Evolutionary conservation across 1,140 invertebrate species (phyloP).

Genomic region (Bombus waltoni): DNA sequence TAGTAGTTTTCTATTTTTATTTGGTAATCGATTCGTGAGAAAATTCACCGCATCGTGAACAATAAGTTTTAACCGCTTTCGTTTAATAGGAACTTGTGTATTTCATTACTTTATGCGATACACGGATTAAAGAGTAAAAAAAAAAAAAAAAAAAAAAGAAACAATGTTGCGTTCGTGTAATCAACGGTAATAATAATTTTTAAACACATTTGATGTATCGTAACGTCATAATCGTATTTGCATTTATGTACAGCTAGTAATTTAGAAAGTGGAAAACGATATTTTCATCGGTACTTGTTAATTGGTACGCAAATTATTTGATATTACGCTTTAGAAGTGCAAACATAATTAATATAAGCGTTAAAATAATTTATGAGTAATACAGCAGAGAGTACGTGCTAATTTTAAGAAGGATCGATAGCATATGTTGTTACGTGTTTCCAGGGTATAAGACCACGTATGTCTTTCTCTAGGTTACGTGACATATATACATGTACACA

Average conservation of each 20-base stretch:
- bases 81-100: background rate
- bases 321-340: background rate
- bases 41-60: background rate
- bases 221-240: background rate
- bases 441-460: slow-evolving; percentile 57
- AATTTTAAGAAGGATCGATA: slow-evolving; percentile 56
- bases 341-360: background rate
- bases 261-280: background rate
- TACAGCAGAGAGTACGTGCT: slow-evolving; percentile 16
- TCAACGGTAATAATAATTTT: background rate
- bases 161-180: background rate
- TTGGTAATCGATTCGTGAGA: slow-evolving; percentile 35
- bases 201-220: background rate
- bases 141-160: background rate
- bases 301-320: background rate
- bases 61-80: background rate
- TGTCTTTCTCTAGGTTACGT: slow-evolving; percentile 37
- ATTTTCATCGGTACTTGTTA: background rate
- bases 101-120: background rate
- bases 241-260: background rate
- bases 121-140: background rate
- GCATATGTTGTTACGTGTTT: slow-evolving; percentile 55
- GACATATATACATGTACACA: background rate
- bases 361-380: slow-evolving; percentile 53
- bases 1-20: background rate